Evolutionary conservation across 1,140 invertebrate species (phyloP).

Genomic region (Diuraphis noxia): DNA sequence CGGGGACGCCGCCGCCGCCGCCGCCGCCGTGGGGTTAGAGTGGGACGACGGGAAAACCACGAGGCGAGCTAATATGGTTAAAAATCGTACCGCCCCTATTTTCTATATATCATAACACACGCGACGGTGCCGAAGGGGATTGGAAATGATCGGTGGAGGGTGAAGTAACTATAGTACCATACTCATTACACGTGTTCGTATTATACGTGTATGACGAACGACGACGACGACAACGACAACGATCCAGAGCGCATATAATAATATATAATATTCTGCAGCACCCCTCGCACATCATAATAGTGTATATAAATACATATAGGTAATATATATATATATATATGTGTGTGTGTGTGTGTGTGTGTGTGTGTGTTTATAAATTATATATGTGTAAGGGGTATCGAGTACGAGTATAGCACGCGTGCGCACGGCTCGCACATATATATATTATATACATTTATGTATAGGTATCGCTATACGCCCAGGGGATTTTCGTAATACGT

Average conservation of each 20-base stretch:
- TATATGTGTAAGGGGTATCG: constrained; percentile 6
- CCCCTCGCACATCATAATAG: constrained; percentile 3
- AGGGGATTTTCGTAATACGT: constrained; percentile 3
- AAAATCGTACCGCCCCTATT: constrained; percentile 35
- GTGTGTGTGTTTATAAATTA: too few species aligned
- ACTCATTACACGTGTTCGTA: constrained; percentile 30
- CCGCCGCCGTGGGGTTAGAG: not conserved
- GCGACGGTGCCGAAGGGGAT: not conserved
- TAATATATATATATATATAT: constrained; percentile 2
- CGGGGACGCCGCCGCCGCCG: not conserved
- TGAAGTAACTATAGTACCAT: not conserved
- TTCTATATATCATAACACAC: not conserved
- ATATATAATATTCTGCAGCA: constrained; percentile 21
- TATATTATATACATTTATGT: not conserved
- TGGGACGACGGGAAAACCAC: not conserved
- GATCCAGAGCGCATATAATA: not conserved
- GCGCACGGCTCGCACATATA: not conserved
- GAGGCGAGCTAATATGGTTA: constrained; percentile 22
- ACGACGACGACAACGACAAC: not conserved
- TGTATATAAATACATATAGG: constrained; percentile 4
- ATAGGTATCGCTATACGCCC: not conserved
- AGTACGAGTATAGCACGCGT: not conserved
- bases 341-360: not conserved
- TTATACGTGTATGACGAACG: constrained; percentile 22
- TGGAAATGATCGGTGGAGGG: not conserved